A percentile compares a stretch with the other conserved stretches of the same genome.
phyloP scores from a whole-genome alignment of 1,140 invertebrate genomes.

The Tenebrio molitor region DNA sequence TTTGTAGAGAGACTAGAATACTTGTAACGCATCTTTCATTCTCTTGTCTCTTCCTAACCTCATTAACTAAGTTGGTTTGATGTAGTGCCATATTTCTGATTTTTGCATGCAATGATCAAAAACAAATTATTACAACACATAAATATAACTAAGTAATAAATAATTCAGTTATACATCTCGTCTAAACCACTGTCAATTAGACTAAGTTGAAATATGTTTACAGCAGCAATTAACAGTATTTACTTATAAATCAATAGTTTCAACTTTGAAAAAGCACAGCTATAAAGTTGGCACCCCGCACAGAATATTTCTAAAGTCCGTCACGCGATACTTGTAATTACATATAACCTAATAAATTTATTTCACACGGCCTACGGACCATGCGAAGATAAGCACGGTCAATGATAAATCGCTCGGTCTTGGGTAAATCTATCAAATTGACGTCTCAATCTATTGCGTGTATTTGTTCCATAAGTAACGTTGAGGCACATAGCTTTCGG shows the following conservation, averaged over 20 bases:
- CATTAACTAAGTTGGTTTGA: too few relatives aligned
- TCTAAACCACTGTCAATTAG: conserved; percentile 3
- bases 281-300: conserved; percentile 40
- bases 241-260: conserved; percentile 36
- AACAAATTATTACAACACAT: conserved; percentile 6
- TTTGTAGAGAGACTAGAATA: too few relatives aligned
- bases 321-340: conserved; percentile 56
- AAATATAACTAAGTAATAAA: conserved; percentile 9
- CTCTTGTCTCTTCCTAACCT: too few relatives aligned
- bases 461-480: conserved; percentile 37
- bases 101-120: background rate
- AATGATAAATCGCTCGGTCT: conserved; percentile 56
- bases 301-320: conserved; percentile 47
- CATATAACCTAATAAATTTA: conserved; percentile 57
- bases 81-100: too few relatives aligned
- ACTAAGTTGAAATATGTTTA: conserved; percentile 11
- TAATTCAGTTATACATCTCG: background rate
- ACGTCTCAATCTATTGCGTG: conserved; percentile 57
- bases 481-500: conserved; percentile 25
- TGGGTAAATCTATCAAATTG: conserved; percentile 57
- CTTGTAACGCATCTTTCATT: too few relatives aligned
- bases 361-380: conserved; percentile 56
- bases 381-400: conserved; percentile 22
- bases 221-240: conserved; percentile 35
- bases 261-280: conserved; percentile 20